Evolutionary conservation across 2,113 vertebrate genomes (phyloP).

Genomic region (Hiodon alosoides): DNA sequence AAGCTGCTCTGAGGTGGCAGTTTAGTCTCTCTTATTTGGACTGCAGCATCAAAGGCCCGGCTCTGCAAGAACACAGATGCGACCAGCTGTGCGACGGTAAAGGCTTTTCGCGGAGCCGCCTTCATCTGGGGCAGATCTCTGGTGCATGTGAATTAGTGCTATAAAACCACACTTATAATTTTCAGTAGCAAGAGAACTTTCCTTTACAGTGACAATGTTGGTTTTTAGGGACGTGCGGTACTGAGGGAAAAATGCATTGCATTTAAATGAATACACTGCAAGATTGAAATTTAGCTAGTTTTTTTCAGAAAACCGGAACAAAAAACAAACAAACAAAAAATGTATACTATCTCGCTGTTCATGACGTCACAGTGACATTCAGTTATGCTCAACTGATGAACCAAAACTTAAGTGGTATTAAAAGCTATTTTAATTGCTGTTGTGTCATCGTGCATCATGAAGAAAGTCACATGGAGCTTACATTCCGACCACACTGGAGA

Average conservation of each 20-base stretch:
- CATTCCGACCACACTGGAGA: not conserved
- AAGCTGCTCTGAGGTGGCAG: constrained; percentile 7
- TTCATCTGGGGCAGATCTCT: not conserved
- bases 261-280: no score
- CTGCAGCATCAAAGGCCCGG: not conserved
- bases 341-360: no score
- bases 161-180: not conserved
- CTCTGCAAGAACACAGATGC: not conserved
- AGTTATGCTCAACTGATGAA: no score
- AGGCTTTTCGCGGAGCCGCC: not conserved
- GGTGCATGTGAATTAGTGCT: not conserved
- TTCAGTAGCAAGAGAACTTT: not conserved
- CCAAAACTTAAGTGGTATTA: no score
- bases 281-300: no score
- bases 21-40: not conserved
- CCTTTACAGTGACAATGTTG: not conserved
- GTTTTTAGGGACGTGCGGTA: not conserved
- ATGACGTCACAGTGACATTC: no score
- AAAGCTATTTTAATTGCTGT: constrained; percentile 1
- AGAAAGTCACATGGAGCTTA: not conserved
- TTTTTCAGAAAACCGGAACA: no score
- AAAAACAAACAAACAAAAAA: no score
- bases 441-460: constrained; percentile 1
- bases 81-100: not conserved
- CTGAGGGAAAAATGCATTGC: constrained; percentile 4